These are phyloP conservation scores for Centruroides sculpturatus DNA, from an alignment of 1,140 invertebrate genomes.

Conservation along the genomic window DNA sequence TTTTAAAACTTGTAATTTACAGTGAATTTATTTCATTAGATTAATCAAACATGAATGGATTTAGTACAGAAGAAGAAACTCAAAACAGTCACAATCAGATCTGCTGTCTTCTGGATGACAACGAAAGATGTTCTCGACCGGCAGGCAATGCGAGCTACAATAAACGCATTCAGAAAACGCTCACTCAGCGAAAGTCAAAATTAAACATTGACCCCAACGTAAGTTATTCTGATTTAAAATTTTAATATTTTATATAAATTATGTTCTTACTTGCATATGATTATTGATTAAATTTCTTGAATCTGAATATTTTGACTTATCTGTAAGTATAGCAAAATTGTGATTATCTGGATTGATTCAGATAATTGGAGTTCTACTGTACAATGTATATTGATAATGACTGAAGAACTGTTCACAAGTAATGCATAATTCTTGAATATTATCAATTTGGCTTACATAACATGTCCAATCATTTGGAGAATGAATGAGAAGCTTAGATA, in stretches of 20 bases:
- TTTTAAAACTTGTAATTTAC: too few species aligned
- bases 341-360: too few species aligned
- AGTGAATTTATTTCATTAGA: neutral
- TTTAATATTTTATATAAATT: too few species aligned
- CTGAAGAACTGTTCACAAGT: too few species aligned
- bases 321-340: too few species aligned
- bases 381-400: too few species aligned
- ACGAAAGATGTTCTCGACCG: constrained; percentile 61
- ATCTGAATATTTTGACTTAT: neutral
- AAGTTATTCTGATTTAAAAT: constrained; percentile 22
- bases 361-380: too few species aligned
- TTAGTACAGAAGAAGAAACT: constrained; percentile 69
- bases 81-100: constrained; percentile 49
- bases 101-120: constrained; percentile 85
- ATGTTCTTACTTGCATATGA: neutral
- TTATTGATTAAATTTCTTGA: neutral
- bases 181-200: constrained; percentile 78
- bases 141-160: constrained; percentile 94
- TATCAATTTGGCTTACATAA: too few species aligned
- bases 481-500: too few species aligned
- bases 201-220: constrained; percentile 72
- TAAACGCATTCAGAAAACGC: constrained; percentile 90
- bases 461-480: too few species aligned
- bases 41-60: constrained; percentile 49
- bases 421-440: too few species aligned